phyloP scores from a whole-genome alignment of 2,797 vertebrate species.

The Syndactyla subalaris region DNA sequence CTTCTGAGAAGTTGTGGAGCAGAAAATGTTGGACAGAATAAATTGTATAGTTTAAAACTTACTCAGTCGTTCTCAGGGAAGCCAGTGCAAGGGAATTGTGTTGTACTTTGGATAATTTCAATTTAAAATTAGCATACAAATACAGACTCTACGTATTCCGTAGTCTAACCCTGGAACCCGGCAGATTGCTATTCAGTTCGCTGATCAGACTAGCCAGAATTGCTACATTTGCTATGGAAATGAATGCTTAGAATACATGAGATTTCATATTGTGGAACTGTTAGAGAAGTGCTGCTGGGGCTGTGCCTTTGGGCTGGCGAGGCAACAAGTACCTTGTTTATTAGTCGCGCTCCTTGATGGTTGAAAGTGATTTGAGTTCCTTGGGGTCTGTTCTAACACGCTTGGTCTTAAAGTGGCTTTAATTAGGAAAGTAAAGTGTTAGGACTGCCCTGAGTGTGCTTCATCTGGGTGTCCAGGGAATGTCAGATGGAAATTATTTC shows the following conservation, averaged over 20 bases:
- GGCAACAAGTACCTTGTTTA: background rate
- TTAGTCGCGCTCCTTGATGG: background rate
- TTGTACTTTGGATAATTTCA: background rate
- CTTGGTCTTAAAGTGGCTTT: background rate
- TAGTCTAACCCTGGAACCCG: background rate
- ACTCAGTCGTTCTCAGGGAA: background rate
- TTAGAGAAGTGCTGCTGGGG: background rate
- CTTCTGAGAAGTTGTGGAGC: background rate
- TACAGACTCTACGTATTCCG: fast-evolving
- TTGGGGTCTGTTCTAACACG: background rate
- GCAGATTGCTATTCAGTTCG: background rate
- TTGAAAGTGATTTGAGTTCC: background rate
- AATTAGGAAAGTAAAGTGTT: background rate
- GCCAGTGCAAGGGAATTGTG: background rate
- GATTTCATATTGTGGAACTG: background rate
- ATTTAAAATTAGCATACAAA: background rate
- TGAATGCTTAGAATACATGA: background rate
- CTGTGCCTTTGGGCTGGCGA: background rate
- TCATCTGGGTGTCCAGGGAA: fast-evolving
- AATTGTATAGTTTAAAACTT: background rate
- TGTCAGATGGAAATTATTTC: background rate
- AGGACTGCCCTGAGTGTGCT: background rate
- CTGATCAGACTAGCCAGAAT: background rate
- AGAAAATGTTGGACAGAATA: background rate
- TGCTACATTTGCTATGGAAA: background rate